Evolutionary conservation across 2,797 vertebrate genomes (phyloP).

Genomic region (Myotis findleyi): DNA sequence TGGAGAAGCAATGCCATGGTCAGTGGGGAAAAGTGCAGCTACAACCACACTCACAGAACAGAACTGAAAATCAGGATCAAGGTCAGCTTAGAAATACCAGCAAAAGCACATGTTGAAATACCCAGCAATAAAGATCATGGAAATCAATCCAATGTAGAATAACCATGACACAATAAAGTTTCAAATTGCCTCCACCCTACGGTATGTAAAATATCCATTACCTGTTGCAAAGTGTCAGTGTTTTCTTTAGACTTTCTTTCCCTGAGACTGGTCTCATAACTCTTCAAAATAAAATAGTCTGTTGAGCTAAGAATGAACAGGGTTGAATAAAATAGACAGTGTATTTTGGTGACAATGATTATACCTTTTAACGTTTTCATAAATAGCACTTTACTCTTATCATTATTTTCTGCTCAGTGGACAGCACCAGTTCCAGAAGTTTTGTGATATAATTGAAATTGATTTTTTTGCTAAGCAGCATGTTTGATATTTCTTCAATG

Average conservation of each 20-base stretch:
- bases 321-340: slow-evolving; percentile 53
- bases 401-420: slow-evolving; percentile 63
- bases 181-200: not conserved
- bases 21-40: not conserved
- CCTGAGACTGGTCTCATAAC: not conserved
- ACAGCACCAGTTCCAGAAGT: slow-evolving; percentile 45
- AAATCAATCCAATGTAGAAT: not conserved
- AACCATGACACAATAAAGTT: not conserved
- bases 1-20: not conserved
- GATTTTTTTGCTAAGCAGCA: slow-evolving; percentile 23
- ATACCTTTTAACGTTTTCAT: slow-evolving; percentile 69
- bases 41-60: not conserved
- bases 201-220: not conserved
- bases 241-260: not conserved
- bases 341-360: slow-evolving; percentile 61
- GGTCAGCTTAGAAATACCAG: not conserved
- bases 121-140: not conserved
- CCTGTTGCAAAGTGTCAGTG: not conserved
- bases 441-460: slow-evolving; percentile 62
- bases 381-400: slow-evolving; percentile 57
- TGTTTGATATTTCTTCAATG: not conserved
- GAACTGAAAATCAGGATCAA: not conserved
- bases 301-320: slow-evolving; percentile 9
- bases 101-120: not conserved
- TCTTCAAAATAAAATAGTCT: slow-evolving; percentile 52